These are phyloP conservation scores for Drosophila murphyi DNA, from an alignment of 1,140 invertebrate species.

Conservation along the genomic window DNA sequence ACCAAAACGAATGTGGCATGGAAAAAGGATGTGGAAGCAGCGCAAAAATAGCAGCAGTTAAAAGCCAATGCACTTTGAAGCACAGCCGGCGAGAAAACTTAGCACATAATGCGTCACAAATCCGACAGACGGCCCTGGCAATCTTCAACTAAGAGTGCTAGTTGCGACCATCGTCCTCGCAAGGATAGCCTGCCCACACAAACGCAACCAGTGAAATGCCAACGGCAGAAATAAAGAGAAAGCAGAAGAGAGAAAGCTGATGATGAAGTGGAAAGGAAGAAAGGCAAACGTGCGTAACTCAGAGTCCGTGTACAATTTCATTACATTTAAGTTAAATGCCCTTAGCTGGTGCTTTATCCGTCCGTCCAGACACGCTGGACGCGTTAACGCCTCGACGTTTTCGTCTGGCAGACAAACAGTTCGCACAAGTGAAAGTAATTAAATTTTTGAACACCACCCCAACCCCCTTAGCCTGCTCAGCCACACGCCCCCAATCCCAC, in stretches of 20 bases:
- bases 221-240: slow-evolving; percentile 10
- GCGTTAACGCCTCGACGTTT: background rate
- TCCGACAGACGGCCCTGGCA: slow-evolving; percentile 17
- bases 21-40: background rate
- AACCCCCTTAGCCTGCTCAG: background rate
- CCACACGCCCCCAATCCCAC: slow-evolving; percentile 13
- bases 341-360: slow-evolving; percentile 55
- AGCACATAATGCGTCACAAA: slow-evolving; percentile 61
- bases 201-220: slow-evolving; percentile 14
- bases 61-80: slow-evolving; percentile 54
- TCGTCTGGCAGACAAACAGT: slow-evolving; percentile 69
- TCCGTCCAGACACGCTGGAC: background rate
- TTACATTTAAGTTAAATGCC: slow-evolving; percentile 80
- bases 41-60: slow-evolving; percentile 23
- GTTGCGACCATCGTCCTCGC: background rate
- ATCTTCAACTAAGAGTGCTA: slow-evolving; percentile 5
- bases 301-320: slow-evolving; percentile 67
- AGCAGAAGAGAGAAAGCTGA: slow-evolving; percentile 3
- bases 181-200: slow-evolving; percentile 28
- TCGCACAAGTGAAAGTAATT: slow-evolving; percentile 81
- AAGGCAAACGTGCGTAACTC: slow-evolving; percentile 56
- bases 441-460: slow-evolving; percentile 70
- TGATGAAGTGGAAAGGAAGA: slow-evolving; percentile 6
- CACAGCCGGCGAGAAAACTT: slow-evolving; percentile 60
- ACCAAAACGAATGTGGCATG: slow-evolving; percentile 13